These are phyloP conservation scores for Mongoloraphidia duomilia DNA, from an alignment of 2,888 invertebrate genomes.

Conservation along the genomic window DNA sequence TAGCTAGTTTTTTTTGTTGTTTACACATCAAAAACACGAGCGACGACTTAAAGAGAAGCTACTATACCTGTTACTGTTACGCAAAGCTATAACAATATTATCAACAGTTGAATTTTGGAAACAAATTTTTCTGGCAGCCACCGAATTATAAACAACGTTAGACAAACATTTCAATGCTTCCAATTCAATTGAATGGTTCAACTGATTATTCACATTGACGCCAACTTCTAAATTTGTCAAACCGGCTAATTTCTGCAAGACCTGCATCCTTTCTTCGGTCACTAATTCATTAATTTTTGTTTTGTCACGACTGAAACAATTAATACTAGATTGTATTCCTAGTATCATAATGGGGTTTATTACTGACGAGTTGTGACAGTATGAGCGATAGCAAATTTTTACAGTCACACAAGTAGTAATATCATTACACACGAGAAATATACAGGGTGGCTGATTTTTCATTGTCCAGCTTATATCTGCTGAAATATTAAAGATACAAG, in stretches of 20 bases:
- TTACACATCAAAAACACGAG: too few species aligned
- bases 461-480: too few species aligned
- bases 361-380: too few species aligned
- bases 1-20: too few species aligned
- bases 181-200: conserved; percentile 41
- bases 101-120: conserved; percentile 49
- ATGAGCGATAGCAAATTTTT: too few species aligned
- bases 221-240: conserved; percentile 34
- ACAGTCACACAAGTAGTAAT: too few species aligned
- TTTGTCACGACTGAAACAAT: conserved; percentile 59
- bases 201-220: conserved; percentile 28
- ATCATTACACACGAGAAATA: too few species aligned
- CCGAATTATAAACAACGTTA: conserved; percentile 72
- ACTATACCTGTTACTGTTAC: conserved; percentile 36
- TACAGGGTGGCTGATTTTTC: too few species aligned
- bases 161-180: conserved; percentile 82
- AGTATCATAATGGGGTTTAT: too few species aligned
- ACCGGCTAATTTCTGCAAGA: conserved; percentile 52
- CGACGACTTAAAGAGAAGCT: too few species aligned
- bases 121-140: conserved; percentile 43
- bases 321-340: too few species aligned
- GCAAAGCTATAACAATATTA: conserved; percentile 56
- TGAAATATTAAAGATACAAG: too few species aligned
- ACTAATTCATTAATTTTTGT: conserved; percentile 51
- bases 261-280: conserved; percentile 49